Conservation (phyloP, 2,888 invertebrate species). For the Xylophagus ater region DNA sequence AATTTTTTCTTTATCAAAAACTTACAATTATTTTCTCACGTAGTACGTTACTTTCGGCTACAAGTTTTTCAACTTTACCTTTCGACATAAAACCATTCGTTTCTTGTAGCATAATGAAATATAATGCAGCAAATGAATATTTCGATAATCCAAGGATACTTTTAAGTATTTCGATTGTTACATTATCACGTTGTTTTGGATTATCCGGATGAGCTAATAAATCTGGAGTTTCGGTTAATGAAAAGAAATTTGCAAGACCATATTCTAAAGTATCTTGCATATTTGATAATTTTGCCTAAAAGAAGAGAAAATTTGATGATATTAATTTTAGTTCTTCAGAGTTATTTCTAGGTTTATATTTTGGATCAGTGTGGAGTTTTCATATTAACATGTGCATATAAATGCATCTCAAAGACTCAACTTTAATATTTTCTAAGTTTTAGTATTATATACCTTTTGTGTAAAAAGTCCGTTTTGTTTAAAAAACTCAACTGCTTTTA, state of each 20-base stretch:
- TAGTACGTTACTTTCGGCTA: too few species aligned
- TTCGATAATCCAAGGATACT: slow-evolving; percentile 32
- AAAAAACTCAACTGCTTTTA: slow-evolving; percentile 28
- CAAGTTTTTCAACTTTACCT: slow-evolving; percentile 21
- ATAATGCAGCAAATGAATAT: slow-evolving; percentile 41
- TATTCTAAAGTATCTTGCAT: slow-evolving; percentile 15
- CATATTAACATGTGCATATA: too few species aligned
- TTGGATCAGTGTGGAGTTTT: too few species aligned
- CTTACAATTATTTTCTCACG: slow-evolving; percentile 40
- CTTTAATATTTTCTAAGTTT: too few species aligned
- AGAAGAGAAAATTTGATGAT: background rate
- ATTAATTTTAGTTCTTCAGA: too few species aligned
- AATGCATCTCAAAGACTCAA: too few species aligned
- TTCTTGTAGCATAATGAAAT: slow-evolving; percentile 39
- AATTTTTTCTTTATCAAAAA: too few species aligned
- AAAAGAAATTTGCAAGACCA: slow-evolving; percentile 13
- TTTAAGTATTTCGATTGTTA: slow-evolving; percentile 33
- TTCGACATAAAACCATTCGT: slow-evolving; percentile 39
- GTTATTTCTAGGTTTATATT: too few species aligned
- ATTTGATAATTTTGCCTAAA: slow-evolving; percentile 14
- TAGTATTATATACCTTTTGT: slow-evolving; percentile 15
- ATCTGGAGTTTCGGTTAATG: slow-evolving; percentile 17
- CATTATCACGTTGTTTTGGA: slow-evolving; percentile 24
- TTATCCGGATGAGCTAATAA: slow-evolving; percentile 15
- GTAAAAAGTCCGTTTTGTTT: slow-evolving; percentile 24